Evolutionary conservation across 1,140 invertebrate species (phyloP).

Genomic region (Diorhabda carinulata): DNA sequence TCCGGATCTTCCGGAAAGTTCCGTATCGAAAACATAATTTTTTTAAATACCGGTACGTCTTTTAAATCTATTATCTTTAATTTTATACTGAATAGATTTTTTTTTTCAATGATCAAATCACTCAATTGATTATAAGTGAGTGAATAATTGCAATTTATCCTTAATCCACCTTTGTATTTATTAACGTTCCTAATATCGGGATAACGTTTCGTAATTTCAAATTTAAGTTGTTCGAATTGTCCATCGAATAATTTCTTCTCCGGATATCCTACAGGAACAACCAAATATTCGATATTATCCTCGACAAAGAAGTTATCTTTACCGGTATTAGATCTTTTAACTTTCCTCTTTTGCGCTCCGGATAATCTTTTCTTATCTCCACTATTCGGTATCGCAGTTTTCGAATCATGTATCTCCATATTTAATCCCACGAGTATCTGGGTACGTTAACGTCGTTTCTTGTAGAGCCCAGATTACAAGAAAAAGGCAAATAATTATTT

Average conservation of each 20-base stretch:
- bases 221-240: background rate
- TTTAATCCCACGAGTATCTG: background rate
- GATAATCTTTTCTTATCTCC: background rate
- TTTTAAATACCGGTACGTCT: conserved; percentile 7
- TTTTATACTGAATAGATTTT: background rate
- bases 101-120: background rate
- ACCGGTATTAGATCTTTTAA: background rate
- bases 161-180: background rate
- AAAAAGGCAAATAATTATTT: conserved; percentile 2
- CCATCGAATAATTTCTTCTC: background rate
- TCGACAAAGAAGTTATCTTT: background rate
- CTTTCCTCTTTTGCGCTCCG: background rate
- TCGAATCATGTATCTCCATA: background rate
- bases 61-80: conserved; percentile 2
- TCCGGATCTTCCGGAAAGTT: conserved; percentile 4
- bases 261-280: background rate
- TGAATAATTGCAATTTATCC: background rate
- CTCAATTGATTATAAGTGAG: background rate
- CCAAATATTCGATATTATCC: background rate
- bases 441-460: conserved; percentile 1
- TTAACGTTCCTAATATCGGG: background rate
- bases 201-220: background rate
- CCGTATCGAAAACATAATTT: background rate
- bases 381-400: too few species aligned
- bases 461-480: conserved; percentile 8